phyloP scores from a whole-genome alignment of 35 echinoderm and acorn worm genomes.

The Holothuria glaberrima region DNA sequence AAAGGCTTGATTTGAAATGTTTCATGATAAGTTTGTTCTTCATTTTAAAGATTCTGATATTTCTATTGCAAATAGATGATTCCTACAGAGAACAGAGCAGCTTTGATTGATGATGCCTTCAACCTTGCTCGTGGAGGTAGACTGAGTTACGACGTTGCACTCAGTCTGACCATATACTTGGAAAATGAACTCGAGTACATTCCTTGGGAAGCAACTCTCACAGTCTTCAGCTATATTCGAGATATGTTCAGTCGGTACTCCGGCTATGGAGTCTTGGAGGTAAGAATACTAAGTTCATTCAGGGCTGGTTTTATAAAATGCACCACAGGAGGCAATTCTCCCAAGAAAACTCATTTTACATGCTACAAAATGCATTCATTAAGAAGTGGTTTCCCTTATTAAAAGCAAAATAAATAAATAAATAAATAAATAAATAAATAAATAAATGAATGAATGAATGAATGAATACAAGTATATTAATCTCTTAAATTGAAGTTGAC shows the following conservation, averaged over 20 bases:
- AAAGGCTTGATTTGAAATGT: no score
- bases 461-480: no score
- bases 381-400: not conserved
- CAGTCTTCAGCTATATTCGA: constrained; percentile 78
- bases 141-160: constrained; percentile 71
- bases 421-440: no score
- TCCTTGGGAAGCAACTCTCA: constrained; percentile 87
- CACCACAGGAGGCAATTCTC: no score
- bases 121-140: constrained; percentile 78
- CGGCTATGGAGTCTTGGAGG: constrained; percentile 90
- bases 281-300: not conserved
- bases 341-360: no score
- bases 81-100: constrained; percentile 72
- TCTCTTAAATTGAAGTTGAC: no score
- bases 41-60: not conserved
- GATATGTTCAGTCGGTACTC: constrained; percentile 95
- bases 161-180: constrained; percentile 75
- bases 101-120: constrained; percentile 87
- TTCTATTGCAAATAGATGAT: constrained; percentile 58
- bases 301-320: no score
- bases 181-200: constrained; percentile 74
- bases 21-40: no score
- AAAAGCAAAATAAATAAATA: no score
- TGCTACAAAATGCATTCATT: not conserved
- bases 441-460: no score